phyloP scores from a whole-genome alignment of 2,113 vertebrate species.

The Siniperca knerii region DNA sequence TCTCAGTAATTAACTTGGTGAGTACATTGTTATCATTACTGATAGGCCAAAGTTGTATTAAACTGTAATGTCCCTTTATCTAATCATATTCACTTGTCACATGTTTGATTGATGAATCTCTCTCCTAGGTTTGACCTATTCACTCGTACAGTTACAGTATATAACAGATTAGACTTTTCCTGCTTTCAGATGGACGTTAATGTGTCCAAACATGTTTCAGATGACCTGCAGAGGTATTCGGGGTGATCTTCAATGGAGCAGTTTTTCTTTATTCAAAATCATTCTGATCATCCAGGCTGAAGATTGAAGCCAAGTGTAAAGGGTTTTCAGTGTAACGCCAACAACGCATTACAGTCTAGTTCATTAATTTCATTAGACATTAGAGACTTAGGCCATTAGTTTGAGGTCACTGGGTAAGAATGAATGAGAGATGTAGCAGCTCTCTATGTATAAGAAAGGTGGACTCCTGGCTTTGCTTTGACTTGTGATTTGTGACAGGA shows the following conservation, averaged over 20 bases:
- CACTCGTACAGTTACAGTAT: background rate
- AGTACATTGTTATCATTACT: background rate
- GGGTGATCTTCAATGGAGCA: background rate
- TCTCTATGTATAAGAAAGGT: background rate
- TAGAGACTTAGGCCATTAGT: conserved; percentile 22
- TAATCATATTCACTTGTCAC: background rate
- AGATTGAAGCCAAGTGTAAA: conserved; percentile 19
- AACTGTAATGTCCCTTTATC: background rate
- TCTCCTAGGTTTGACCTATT: background rate
- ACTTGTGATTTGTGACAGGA: background rate
- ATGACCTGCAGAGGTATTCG: background rate
- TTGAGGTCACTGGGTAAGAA: conserved; percentile 20
- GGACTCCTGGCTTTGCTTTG: background rate
- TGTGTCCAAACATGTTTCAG: background rate
- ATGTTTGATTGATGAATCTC: background rate
- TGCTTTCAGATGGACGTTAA: background rate
- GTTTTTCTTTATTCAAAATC: conserved; percentile 12
- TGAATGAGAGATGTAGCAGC: background rate
- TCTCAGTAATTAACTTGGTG: no score
- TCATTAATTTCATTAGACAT: conserved; percentile 58
- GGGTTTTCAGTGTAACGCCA: conserved; percentile 34
- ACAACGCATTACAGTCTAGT: conserved; percentile 30
- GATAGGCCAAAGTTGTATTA: background rate
- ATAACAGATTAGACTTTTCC: background rate
- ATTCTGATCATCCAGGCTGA: conserved; percentile 17